These are phyloP conservation scores for Tortricodes alternella DNA, from an alignment of 2,888 invertebrate species.

Conservation along the genomic window DNA sequence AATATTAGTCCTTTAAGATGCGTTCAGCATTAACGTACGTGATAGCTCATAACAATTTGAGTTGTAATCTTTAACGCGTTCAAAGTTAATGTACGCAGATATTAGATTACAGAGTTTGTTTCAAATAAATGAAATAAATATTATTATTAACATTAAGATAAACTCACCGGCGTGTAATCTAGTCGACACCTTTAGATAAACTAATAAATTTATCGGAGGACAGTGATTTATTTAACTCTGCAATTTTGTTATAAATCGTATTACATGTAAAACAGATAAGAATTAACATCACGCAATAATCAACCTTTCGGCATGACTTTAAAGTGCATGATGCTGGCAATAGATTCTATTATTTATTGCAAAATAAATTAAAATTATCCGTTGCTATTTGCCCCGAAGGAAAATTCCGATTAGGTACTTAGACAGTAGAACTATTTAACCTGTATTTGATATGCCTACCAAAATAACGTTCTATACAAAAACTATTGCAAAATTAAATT, in stretches of 20 bases:
- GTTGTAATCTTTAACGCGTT: background rate
- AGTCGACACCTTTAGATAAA: slow-evolving; percentile 55
- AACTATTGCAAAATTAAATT: too few species aligned
- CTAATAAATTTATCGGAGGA: slow-evolving; percentile 43
- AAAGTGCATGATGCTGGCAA: background rate
- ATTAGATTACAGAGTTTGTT: background rate
- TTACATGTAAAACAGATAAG: slow-evolving; percentile 35
- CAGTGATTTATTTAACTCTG: slow-evolving; percentile 41
- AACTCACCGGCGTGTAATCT: slow-evolving; percentile 51
- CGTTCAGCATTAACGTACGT: slow-evolving; percentile 9
- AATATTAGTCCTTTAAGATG: slow-evolving; percentile 2
- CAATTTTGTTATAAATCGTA: slow-evolving; percentile 32
- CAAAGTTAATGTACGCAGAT: background rate
- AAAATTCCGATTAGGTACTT: too few species aligned
- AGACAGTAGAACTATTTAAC: too few species aligned
- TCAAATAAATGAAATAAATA: background rate
- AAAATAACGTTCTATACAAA: too few species aligned
- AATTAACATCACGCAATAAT: background rate
- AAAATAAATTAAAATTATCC: background rate
- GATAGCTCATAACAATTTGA: too few species aligned
- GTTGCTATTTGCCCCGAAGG: too few species aligned
- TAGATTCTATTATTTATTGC: background rate
- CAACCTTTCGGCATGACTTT: background rate
- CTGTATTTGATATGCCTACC: too few species aligned
- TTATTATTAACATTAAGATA: slow-evolving; percentile 28